phyloP scores from a whole-genome alignment of 2,113 vertebrate species.

The Turnix velox region DNA sequence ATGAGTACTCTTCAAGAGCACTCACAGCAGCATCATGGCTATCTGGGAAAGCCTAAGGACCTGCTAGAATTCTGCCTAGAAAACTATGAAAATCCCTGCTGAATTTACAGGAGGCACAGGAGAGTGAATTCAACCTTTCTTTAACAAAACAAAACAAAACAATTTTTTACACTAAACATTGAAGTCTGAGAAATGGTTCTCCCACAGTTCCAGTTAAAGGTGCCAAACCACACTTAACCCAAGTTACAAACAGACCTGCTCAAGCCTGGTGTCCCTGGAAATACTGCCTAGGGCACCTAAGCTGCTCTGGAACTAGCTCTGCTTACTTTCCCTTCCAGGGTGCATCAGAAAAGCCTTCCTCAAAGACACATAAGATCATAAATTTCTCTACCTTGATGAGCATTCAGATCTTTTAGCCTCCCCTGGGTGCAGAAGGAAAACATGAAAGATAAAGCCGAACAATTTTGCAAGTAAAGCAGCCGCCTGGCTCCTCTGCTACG shows the following conservation, averaged over 20 bases:
- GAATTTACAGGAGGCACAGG: not conserved
- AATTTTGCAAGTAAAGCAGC: not conserved
- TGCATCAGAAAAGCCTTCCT: not conserved
- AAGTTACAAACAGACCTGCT: not conserved
- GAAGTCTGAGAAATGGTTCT: not conserved
- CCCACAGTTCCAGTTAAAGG: not conserved
- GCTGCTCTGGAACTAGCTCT: not conserved
- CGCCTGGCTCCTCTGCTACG: fast-evolving
- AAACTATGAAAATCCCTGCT: not conserved
- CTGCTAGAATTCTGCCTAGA: not conserved
- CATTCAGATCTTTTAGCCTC: not conserved
- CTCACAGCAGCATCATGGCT: not conserved
- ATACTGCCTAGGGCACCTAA: not conserved
- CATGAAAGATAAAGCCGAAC: constrained; percentile 1
- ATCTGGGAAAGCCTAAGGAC: not conserved
- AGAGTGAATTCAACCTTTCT: not conserved
- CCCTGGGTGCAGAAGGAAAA: not conserved
- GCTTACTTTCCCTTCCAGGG: not conserved
- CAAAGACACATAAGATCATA: not conserved
- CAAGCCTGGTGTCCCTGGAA: not conserved
- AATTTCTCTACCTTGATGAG: not conserved
- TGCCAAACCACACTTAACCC: not conserved
- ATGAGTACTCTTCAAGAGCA: not conserved
- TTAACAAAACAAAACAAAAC: not conserved
- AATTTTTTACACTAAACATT: not conserved